These are phyloP conservation scores for Myrmecobius fasciatus DNA, from an alignment of 2,113 vertebrate species.

Conservation along the genomic window DNA sequence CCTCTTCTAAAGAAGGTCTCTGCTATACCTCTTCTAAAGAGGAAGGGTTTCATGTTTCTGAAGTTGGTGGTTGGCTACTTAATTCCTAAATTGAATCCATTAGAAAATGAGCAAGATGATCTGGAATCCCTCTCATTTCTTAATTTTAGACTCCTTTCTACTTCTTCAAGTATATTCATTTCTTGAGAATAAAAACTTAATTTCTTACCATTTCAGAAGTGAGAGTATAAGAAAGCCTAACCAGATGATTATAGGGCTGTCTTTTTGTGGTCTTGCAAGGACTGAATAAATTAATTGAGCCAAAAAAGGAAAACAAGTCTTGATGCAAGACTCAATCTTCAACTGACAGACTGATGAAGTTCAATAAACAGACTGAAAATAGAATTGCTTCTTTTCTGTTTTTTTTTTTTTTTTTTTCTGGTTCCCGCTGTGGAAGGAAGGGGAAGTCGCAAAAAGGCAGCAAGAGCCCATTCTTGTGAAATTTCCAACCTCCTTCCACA, in stretches of 20 bases:
- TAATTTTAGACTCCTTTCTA: rapidly evolving
- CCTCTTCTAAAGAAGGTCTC: background rate
- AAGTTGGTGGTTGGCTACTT: background rate
- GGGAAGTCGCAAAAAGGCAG: background rate
- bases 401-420: background rate
- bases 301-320: rapidly evolving
- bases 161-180: background rate
- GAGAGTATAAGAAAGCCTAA: background rate
- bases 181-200: background rate
- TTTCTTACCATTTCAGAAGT: background rate
- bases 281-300: background rate
- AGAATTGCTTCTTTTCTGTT: rapidly evolving
- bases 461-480: no score
- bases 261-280: background rate
- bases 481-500: background rate
- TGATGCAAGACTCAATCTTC: rapidly evolving
- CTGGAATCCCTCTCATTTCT: background rate
- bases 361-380: background rate
- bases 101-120: background rate
- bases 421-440: background rate
- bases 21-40: background rate
- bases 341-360: background rate
- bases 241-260: background rate
- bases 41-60: background rate
- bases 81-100: background rate